These are phyloP conservation scores for Troides helena DNA, from an alignment of 2,888 invertebrate species.

Conservation along the genomic window DNA sequence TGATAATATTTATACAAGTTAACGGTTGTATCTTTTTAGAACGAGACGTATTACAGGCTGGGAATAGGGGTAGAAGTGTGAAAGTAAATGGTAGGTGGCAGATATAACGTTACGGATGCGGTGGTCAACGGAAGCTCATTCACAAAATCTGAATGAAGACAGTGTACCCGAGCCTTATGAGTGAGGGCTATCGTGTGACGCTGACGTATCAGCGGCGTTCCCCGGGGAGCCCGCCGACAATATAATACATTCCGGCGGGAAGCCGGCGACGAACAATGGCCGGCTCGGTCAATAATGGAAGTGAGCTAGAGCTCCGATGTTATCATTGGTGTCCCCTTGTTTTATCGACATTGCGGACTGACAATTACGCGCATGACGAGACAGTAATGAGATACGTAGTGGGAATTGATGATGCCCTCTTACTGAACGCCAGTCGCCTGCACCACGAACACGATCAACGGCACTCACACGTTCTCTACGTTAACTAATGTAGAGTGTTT, in stretches of 20 bases:
- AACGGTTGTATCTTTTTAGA: no score
- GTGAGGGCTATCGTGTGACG: constrained; percentile 36
- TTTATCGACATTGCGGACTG: constrained; percentile 27
- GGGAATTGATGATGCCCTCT: constrained; percentile 5
- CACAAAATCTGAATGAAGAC: neutral
- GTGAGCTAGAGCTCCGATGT: constrained; percentile 32
- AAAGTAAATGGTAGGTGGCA: no score
- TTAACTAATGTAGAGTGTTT: no score
- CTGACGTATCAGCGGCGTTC: constrained; percentile 34
- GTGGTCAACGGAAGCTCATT: neutral
- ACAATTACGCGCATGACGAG: constrained; percentile 21
- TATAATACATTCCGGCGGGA: constrained; percentile 37
- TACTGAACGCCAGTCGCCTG: neutral
- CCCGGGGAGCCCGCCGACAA: constrained; percentile 34
- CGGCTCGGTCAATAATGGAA: constrained; percentile 34
- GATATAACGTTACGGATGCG: no score
- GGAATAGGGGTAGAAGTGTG: no score
- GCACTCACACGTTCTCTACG: no score
- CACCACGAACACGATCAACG: no score
- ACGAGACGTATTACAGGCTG: no score
- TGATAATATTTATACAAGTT: no score
- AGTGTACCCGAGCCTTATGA: constrained; percentile 32
- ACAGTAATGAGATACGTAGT: constrained; percentile 14
- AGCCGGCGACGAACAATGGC: constrained; percentile 36
- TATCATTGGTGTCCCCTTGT: constrained; percentile 35